Conservation (phyloP, 2,888 invertebrate species). For the Stegophylla sp. region DNA sequence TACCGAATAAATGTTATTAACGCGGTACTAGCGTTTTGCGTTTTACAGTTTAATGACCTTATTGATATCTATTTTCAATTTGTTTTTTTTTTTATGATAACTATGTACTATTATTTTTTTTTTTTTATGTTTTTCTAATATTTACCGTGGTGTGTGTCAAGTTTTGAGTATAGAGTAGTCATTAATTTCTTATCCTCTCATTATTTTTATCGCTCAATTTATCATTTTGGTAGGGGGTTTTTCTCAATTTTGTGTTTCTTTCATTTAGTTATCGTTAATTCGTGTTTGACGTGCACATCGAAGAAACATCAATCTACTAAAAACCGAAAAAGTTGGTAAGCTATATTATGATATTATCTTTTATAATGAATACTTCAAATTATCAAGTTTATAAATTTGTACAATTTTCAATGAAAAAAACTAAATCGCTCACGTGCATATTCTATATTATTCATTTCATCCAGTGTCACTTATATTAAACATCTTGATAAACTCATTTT, state of each 20-base stretch:
- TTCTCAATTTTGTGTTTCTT: conserved; percentile 27
- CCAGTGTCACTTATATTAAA: no score
- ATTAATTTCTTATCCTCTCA: conserved; percentile 31
- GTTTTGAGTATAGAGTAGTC: conserved; percentile 34
- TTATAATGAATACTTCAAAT: conserved; percentile 30
- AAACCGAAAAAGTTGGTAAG: conserved; percentile 45
- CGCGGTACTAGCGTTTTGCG: conserved; percentile 46
- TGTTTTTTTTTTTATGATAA: conserved; percentile 54
- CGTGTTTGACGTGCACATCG: conserved; percentile 15
- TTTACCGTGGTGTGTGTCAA: conserved; percentile 29
- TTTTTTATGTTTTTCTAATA: conserved; percentile 52
- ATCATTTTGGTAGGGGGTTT: conserved; percentile 20
- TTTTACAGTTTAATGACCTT: conserved; percentile 57
- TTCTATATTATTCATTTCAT: background rate
- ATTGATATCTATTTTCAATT: conserved; percentile 56
- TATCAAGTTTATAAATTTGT: conserved; percentile 11
- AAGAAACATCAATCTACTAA: conserved; percentile 23
- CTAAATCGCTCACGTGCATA: background rate
- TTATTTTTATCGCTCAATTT: conserved; percentile 31
- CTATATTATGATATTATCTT: conserved; percentile 29
- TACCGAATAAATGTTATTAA: conserved; percentile 43
- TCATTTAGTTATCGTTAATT: background rate
- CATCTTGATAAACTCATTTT: no score
- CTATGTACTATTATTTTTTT: conserved; percentile 32
- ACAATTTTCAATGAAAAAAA: background rate